Base-by-base conservation (phyloP, 1,140 invertebrate genomes). In the Chrysomallon squamiferum region DNA sequence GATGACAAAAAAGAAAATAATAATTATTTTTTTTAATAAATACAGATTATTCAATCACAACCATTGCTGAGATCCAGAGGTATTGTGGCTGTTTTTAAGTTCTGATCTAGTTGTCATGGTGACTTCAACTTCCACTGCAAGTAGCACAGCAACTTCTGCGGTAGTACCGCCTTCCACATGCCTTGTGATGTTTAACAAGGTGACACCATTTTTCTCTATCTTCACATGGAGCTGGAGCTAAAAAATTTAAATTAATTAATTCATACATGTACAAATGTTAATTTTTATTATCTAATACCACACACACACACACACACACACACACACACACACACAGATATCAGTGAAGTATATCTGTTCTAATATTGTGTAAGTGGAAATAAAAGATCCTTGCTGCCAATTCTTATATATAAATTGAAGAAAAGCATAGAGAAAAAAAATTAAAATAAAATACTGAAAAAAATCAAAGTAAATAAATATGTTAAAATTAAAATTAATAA, bases 151-250 rank as follows among this genome's bases (percentile, higher is more conserved):
- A 80, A 45, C 74, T 72, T 15, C 62, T 62, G 9, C 75, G 68
- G 56, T 80, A 80, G 50, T 72, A 69, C 30, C 62, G 52, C 22
- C 77, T 71, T 35, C 62, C 66, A 62, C 78, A 80, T 11, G 76
- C 71, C 33, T 71, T 72, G 59, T 78, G 76, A 30, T 77, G 65
- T 22, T 57, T 61, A 6, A 78, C 78, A 7, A 78, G 62, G 56
- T 74, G 68, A 63, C 78, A 80, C 78, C 78, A 78, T 0, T 61
- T 61, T 45, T 74, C 75, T 56, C 72, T 69, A 58, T 80, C 76
- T 29, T 64, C 43, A 64, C 78, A 80, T 3, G 43, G 58, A 13
- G 68, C 58, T 15, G 60, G 65, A 68, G 50, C n/a, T 33, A 32
- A 58, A 18, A 66, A 66, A 41, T 41, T 47, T 29, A 59, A 52